phyloP scores from a whole-genome alignment of 1,140 invertebrate species.

The Papilio glaucus region DNA sequence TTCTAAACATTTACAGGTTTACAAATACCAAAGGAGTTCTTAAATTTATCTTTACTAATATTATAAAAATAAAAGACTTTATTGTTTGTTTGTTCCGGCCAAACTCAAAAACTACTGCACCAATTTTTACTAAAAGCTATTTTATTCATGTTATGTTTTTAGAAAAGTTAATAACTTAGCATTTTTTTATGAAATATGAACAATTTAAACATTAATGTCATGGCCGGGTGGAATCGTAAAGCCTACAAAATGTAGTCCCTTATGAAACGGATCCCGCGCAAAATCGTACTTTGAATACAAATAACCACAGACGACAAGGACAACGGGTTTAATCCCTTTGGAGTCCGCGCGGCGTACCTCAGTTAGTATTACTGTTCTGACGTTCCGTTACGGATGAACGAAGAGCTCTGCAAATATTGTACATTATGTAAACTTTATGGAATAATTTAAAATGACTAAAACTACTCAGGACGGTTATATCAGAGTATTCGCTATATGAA shows the following conservation, averaged over 20 bases:
- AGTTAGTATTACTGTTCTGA: slow-evolving; percentile 32
- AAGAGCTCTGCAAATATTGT: slow-evolving; percentile 18
- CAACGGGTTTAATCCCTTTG: slow-evolving; percentile 36
- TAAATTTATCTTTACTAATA: too few relatives aligned
- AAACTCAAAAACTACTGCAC: too few relatives aligned
- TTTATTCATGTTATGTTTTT: background rate
- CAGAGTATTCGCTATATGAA: too few relatives aligned
- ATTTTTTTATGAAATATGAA: background rate
- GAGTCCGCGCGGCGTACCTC: slow-evolving; percentile 26
- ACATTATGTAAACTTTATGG: background rate
- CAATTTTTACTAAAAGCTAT: too few relatives aligned
- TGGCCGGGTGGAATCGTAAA: slow-evolving; percentile 17
- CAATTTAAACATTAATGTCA: slow-evolving; percentile 21
- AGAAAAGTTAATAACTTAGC: background rate
- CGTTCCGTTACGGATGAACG: slow-evolving; percentile 17
- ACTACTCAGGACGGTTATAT: too few relatives aligned
- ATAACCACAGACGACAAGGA: slow-evolving; percentile 31
- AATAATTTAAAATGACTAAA: background rate
- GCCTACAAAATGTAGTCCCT: slow-evolving; percentile 11
- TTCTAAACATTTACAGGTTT: too few relatives aligned
- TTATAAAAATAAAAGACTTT: too few relatives aligned
- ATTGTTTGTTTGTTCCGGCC: too few relatives aligned
- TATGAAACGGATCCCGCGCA: slow-evolving; percentile 22
- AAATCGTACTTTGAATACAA: slow-evolving; percentile 35
- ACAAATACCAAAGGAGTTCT: too few relatives aligned